Evolutionary conservation across 2,113 vertebrate genomes (phyloP).

Genomic region (Salvator merianae): DNA sequence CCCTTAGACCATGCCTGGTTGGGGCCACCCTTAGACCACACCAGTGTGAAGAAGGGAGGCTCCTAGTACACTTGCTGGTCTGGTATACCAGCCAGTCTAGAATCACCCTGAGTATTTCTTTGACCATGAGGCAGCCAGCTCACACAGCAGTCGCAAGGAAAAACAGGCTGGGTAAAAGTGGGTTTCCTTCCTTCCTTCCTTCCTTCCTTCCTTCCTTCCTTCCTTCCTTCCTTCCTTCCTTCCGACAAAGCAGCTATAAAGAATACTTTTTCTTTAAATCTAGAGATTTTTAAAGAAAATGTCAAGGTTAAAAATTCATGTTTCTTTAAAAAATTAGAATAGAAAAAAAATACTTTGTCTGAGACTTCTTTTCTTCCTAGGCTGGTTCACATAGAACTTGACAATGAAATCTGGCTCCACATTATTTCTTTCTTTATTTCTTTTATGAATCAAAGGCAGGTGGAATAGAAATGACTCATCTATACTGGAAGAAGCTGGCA

Average conservation of each 20-base stretch:
- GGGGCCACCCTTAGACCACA: too few relatives aligned
- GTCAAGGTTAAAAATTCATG: background rate
- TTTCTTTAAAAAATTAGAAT: background rate
- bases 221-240: background rate
- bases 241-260: background rate
- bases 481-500: slow-evolving; percentile 16
- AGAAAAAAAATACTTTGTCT: background rate
- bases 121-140: too few relatives aligned
- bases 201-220: background rate
- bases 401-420: slow-evolving; percentile 18
- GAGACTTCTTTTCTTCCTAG: slow-evolving; percentile 32
- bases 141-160: too few relatives aligned
- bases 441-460: slow-evolving; percentile 41
- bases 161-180: too few relatives aligned
- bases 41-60: too few relatives aligned
- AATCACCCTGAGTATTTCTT: too few relatives aligned
- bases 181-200: background rate
- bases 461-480: slow-evolving; percentile 43
- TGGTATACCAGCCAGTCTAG: too few relatives aligned
- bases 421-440: slow-evolving; percentile 16
- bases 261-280: background rate
- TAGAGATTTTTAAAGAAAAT: background rate
- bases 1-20: too few relatives aligned
- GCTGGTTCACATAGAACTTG: slow-evolving; percentile 39
- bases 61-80: too few relatives aligned